These are phyloP conservation scores for Puma concolor DNA, from an alignment of 2,113 vertebrate genomes.

Conservation along the genomic window DNA sequence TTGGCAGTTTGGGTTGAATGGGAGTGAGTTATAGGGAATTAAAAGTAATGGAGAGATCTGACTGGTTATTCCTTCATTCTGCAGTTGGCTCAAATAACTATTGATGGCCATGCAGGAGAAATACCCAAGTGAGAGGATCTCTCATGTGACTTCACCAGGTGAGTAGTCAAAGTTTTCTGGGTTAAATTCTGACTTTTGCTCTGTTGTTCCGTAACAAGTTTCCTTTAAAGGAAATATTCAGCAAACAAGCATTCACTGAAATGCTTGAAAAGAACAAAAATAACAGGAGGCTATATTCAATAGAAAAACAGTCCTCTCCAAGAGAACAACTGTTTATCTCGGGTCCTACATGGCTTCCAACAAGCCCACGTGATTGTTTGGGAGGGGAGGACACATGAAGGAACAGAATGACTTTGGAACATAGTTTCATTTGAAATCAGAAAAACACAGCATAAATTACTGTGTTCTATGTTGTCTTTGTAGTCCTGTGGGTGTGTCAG, in stretches of 20 bases:
- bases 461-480: slow-evolving; percentile 65
- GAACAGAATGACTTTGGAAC: slow-evolving; percentile 66
- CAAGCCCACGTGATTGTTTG: slow-evolving; percentile 23
- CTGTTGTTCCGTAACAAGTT: background rate
- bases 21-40: background rate
- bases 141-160: slow-evolving; percentile 77
- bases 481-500: slow-evolving; percentile 44
- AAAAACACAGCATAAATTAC: slow-evolving; percentile 62
- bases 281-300: background rate
- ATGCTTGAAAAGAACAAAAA: slow-evolving; percentile 42
- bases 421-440: slow-evolving; percentile 62
- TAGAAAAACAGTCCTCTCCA: background rate
- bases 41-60: slow-evolving; percentile 36
- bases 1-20: slow-evolving; percentile 22
- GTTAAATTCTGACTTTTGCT: slow-evolving; percentile 50
- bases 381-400: slow-evolving; percentile 1
- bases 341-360: slow-evolving; percentile 22
- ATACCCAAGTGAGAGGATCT: slow-evolving; percentile 78
- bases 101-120: slow-evolving; percentile 84
- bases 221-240: slow-evolving; percentile 40
- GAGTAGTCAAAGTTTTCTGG: slow-evolving; percentile 55
- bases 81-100: slow-evolving; percentile 9
- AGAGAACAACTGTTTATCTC: slow-evolving; percentile 30
- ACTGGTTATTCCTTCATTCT: slow-evolving; percentile 54
- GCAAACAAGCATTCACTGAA: slow-evolving; percentile 50